phyloP scores from a whole-genome alignment of 2,797 vertebrate genomes.

The Chromobotia macracanthus region DNA sequence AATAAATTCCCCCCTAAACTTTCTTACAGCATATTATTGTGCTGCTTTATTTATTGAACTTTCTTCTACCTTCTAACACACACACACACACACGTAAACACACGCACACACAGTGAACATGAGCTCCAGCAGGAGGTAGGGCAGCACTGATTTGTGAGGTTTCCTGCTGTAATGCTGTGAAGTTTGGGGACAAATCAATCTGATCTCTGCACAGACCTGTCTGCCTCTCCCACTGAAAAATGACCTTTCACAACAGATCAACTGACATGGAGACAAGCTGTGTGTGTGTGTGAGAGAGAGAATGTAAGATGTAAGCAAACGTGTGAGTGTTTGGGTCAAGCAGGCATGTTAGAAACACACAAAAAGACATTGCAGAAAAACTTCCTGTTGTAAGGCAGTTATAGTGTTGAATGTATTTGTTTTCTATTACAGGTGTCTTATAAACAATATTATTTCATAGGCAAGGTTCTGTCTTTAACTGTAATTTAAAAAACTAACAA shows the following conservation, averaged over 20 bases:
- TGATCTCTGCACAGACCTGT: conserved; percentile 52
- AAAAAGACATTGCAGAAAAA: background rate
- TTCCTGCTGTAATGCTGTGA: conserved; percentile 55
- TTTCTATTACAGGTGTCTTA: too few species aligned
- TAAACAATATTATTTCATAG: background rate
- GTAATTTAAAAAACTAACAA: background rate
- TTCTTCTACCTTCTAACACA: conserved; percentile 4
- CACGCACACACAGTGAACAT: conserved; percentile 39
- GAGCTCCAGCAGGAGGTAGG: conserved; percentile 51
- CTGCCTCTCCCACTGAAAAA: conserved; percentile 55
- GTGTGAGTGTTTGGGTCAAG: background rate
- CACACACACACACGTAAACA: too few species aligned
- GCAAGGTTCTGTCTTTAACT: background rate
- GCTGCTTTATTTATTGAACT: background rate
- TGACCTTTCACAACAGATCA: conserved; percentile 54
- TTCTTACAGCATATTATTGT: background rate
- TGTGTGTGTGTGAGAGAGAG: conserved; percentile 25
- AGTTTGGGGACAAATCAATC: conserved; percentile 60
- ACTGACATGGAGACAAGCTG: conserved; percentile 43
- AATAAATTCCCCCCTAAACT: background rate
- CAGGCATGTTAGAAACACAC: conserved; percentile 2
- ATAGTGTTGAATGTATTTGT: background rate
- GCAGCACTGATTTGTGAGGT: conserved; percentile 59
- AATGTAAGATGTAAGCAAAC: background rate
- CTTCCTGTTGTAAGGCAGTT: background rate